Evolutionary conservation across 2,113 vertebrate species (phyloP).

Genomic region (Tonatia bakeri): DNA sequence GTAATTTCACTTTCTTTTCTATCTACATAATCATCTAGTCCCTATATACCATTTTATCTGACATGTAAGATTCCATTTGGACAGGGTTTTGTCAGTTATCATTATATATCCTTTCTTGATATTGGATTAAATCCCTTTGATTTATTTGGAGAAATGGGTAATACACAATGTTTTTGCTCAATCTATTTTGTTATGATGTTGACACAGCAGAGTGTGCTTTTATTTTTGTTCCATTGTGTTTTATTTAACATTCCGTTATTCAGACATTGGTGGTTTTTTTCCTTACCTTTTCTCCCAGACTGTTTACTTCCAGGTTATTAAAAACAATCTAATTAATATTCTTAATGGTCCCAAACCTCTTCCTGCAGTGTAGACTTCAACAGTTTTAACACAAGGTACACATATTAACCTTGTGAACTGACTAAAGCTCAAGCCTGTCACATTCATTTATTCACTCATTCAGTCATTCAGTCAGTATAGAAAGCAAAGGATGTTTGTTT

Average conservation of each 20-base stretch:
- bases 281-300: not conserved
- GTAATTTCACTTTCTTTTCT: constrained; percentile 64
- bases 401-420: not conserved
- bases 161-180: not conserved
- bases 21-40: constrained; percentile 56
- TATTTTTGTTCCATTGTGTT: not conserved
- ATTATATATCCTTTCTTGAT: constrained; percentile 26
- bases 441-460: not conserved
- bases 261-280: not conserved
- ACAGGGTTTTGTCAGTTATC: constrained; percentile 25
- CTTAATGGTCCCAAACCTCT: not conserved
- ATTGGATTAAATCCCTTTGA: not conserved
- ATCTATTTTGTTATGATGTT: not conserved
- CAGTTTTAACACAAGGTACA: not conserved
- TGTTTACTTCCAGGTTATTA: not conserved
- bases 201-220: not conserved
- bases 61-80: not conserved
- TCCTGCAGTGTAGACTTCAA: not conserved
- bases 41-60: constrained; percentile 29
- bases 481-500: not conserved
- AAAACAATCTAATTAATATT: not conserved
- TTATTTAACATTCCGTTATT: constrained; percentile 21
- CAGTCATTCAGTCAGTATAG: not conserved
- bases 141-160: not conserved
- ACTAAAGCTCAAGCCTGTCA: not conserved